Conservation (phyloP, 2,797 vertebrate genomes). For the Dallia pectoralis region DNA sequence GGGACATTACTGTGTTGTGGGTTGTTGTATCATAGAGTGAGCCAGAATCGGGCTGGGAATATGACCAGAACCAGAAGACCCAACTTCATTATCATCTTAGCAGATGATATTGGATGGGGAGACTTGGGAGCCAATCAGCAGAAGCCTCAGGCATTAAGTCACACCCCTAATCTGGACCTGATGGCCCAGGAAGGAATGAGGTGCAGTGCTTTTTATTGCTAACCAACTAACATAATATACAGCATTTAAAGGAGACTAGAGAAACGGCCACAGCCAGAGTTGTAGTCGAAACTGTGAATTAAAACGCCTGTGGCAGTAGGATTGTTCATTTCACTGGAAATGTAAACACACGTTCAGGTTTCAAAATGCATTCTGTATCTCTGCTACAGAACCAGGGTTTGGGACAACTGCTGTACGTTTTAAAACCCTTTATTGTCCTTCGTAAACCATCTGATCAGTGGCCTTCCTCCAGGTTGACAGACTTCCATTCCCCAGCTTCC, state of each 20-base stretch:
- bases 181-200: conserved; percentile 84
- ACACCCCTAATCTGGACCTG: conserved; percentile 82
- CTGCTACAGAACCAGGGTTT: not conserved
- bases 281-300: too few relatives aligned
- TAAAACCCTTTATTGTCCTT: not conserved
- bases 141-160: conserved; percentile 58
- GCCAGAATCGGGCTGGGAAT: conserved; percentile 20
- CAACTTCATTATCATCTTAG: conserved; percentile 90
- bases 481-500: conserved; percentile 93
- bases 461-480: conserved; percentile 77
- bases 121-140: conserved; percentile 87
- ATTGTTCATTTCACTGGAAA: too few relatives aligned
- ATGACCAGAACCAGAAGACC: conserved; percentile 57
- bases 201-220: conserved; percentile 61
- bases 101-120: conserved; percentile 95
- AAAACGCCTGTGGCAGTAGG: too few relatives aligned
- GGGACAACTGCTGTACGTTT: not conserved
- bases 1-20: conserved; percentile 55
- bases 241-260: not conserved
- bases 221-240: conserved; percentile 5
- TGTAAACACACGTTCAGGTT: too few relatives aligned
- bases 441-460: not conserved
- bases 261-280: too few relatives aligned
- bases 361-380: not conserved
- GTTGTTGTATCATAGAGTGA: conserved; percentile 51